Percentiles rank a stretch among this genome's conserved stretches.
phyloP scores from a whole-genome alignment of 2,797 vertebrate genomes.

The Phalanger gymnotis region DNA sequence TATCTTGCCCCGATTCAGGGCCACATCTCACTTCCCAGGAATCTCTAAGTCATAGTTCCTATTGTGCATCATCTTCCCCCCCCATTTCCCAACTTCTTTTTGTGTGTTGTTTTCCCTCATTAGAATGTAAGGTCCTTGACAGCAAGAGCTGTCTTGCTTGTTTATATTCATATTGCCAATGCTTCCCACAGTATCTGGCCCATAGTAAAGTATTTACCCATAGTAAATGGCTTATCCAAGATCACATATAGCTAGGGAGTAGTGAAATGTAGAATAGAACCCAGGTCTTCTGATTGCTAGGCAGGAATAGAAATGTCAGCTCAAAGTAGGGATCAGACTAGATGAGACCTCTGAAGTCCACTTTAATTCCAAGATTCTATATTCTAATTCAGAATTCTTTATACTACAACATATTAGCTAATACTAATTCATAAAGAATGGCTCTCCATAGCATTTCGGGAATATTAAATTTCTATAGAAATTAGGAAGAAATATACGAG shows the following conservation, averaged over 20 bases:
- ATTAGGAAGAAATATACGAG: constrained; percentile 35
- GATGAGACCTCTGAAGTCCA: not conserved
- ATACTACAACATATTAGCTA: not conserved
- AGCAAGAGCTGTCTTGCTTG: not conserved
- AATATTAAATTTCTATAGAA: not conserved
- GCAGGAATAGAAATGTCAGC: not conserved
- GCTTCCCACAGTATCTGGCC: not conserved
- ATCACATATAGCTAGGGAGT: not conserved
- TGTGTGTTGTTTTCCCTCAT: not conserved
- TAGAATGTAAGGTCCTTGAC: not conserved
- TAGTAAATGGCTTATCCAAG: not conserved
- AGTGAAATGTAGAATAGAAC: not conserved
- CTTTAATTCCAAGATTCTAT: not conserved
- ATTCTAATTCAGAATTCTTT: not conserved
- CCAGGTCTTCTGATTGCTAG: not conserved
- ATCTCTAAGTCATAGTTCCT: not conserved
- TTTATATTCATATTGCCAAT: not conserved
- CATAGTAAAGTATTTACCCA: not conserved
- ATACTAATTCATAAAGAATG: not conserved
- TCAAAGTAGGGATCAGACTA: not conserved
- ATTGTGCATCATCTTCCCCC: not conserved
- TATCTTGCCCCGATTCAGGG: not conserved
- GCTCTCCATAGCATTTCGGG: too few species aligned
- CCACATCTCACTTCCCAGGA: not conserved
- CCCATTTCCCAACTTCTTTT: not conserved